These are phyloP conservation scores for Enteromius radiatus DNA, from an alignment of 2,797 vertebrate genomes.

Conservation along the genomic window DNA sequence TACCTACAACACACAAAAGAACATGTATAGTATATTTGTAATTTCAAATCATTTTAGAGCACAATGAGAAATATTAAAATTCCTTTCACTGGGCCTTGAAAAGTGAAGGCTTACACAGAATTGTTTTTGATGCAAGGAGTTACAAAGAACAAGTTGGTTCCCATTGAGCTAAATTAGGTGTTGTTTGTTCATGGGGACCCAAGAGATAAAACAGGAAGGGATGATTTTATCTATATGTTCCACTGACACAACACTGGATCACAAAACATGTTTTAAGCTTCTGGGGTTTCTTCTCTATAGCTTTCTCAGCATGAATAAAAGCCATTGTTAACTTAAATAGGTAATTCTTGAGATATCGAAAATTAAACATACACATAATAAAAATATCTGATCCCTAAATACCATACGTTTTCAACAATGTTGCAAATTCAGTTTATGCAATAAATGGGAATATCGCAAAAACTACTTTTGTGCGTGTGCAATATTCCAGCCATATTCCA, in stretches of 20 bases:
- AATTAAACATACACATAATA: not conserved
- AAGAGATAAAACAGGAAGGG: slow-evolving; percentile 59
- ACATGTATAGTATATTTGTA: not conserved
- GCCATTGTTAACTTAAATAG: not conserved
- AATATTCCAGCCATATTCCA: not conserved
- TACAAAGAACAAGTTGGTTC: slow-evolving; percentile 25
- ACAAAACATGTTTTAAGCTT: slow-evolving; percentile 12
- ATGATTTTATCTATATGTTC: slow-evolving; percentile 48
- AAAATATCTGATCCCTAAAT: not conserved
- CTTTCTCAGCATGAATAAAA: not conserved
- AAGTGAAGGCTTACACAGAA: not conserved
- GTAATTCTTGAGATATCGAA: not conserved
- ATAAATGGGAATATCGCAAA: not conserved
- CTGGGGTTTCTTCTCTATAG: slow-evolving; percentile 7
- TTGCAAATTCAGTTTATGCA: not conserved
- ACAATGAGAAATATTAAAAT: not conserved
- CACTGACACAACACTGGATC: slow-evolving; percentile 26
- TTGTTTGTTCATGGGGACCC: slow-evolving; percentile 58
- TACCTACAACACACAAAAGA: slow-evolving; percentile 75
- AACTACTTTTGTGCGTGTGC: not conserved
- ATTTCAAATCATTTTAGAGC: not conserved
- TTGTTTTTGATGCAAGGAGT: slow-evolving; percentile 1
- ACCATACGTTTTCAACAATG: not conserved
- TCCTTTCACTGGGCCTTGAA: not conserved
- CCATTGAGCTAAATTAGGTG: slow-evolving; percentile 28